A percentile compares a stretch with the other conserved stretches of the same genome.
phyloP scores from a whole-genome alignment of 64 coral and sea anemone genomes.

The Orbicella faveolata region DNA sequence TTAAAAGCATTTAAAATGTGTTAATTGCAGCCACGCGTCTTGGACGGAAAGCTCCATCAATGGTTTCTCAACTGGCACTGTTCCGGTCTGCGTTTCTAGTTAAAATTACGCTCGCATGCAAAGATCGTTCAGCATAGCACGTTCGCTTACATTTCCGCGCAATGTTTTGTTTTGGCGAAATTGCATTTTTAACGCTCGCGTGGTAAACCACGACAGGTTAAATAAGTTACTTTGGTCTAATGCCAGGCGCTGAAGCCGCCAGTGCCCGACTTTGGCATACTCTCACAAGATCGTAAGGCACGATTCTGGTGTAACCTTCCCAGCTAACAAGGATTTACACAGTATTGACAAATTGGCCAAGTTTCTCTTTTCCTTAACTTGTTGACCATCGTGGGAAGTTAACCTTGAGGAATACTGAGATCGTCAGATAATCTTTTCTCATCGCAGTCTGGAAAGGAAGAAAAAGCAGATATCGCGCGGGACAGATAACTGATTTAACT shows the following conservation, averaged over 20 bases:
- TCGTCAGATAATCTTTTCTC: not conserved
- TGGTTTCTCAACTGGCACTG: not conserved
- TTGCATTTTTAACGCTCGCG: not conserved
- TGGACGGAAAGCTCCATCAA: slow-evolving; percentile 17
- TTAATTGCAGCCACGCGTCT: slow-evolving; percentile 48
- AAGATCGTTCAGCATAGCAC: not conserved
- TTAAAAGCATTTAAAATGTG: slow-evolving; percentile 38
- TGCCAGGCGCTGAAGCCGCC: not conserved
- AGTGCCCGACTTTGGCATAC: not conserved
- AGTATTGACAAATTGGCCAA: slow-evolving; percentile 19
- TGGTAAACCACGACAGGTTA: not conserved
- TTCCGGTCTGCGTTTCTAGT: not conserved
- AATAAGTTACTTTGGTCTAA: not conserved
- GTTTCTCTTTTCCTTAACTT: slow-evolving; percentile 1
- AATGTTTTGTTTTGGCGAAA: not conserved
- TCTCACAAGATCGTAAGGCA: not conserved
- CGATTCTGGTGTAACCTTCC: not conserved
- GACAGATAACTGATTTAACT: slow-evolving; percentile 1
- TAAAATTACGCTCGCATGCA: not conserved
- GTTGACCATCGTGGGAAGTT: slow-evolving; percentile 40
- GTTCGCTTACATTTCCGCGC: not conserved
- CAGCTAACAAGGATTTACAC: not conserved
- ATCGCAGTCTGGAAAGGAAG: not conserved
- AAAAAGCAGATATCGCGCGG: not conserved
- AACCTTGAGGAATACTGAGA: not conserved